Evolutionary conservation across 2,888 invertebrate genomes (phyloP).

Genomic region (Patella pellucida): DNA sequence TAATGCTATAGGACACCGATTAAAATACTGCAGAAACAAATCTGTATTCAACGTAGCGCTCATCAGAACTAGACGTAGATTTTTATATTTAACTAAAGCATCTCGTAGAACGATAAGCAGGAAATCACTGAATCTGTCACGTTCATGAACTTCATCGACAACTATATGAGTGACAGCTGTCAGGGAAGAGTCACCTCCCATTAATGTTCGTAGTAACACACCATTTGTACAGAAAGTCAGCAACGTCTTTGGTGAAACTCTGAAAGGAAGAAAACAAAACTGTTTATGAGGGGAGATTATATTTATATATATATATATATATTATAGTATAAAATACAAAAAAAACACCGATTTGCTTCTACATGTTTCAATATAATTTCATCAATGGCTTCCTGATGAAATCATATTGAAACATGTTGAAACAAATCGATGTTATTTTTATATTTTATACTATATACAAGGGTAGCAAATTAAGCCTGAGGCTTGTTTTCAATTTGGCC

Average conservation of each 20-base stretch:
- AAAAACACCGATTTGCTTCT: no score
- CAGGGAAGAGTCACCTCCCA: slow-evolving; percentile 82
- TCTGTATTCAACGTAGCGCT: slow-evolving; percentile 91
- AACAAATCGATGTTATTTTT: no score
- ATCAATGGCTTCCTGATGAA: no score
- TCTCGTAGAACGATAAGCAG: slow-evolving; percentile 87
- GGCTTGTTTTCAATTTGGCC: no score
- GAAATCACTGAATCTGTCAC: slow-evolving; percentile 94
- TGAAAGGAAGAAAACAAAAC: slow-evolving; percentile 58
- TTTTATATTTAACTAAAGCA: slow-evolving; percentile 79
- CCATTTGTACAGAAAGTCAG: slow-evolving; percentile 94
- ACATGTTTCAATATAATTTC: no score
- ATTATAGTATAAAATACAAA: no score
- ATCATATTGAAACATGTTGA: no score
- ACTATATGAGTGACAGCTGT: slow-evolving; percentile 83
- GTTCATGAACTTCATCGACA: slow-evolving; percentile 93
- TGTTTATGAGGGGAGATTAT: background rate
- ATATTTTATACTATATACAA: no score
- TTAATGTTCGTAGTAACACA: slow-evolving; percentile 87
- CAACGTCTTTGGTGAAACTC: slow-evolving; percentile 83
- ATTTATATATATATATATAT: no score
- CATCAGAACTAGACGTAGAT: slow-evolving; percentile 90
- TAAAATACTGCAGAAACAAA: slow-evolving; percentile 88
- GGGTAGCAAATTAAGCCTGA: no score
- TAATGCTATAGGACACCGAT: slow-evolving; percentile 82